Base-by-base conservation (phyloP, 64 coral and sea anemone genomes). In the Trachythela sp. region DNA sequence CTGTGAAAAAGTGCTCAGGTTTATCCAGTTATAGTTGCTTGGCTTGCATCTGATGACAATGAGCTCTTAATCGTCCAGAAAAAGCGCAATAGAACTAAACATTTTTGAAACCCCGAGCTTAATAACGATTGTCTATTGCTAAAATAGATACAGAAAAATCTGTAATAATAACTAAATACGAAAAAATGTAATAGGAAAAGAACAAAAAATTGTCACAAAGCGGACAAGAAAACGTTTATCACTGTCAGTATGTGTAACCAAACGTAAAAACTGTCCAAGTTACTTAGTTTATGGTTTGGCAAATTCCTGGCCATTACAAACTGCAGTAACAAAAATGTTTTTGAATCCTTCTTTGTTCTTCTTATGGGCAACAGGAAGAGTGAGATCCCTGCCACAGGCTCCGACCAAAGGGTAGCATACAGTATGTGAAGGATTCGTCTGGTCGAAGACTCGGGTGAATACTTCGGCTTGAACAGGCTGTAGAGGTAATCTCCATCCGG, bases 321-420 rank as follows among this genome's bases (percentile, higher is more conserved):
- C 24, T 72, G 68, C 68, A 35, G 33, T 35, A 35, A 72, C 68
- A 35, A 72, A 72, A 27, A n/a, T 27, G 33, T 72, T 35, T 35
- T 72, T 72, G 29, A 72, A 72, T 72, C 11, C 33, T 31, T 72
- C 68, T 31, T 31, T 10, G 24, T 26, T 26, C 24, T 35, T 72
- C 68, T 24, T 72, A 72, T 72, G 68, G 14, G 68, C 68, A 72
- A 70, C 64, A n/a, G 64, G n/a, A n/a, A n/a, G n/a, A n/a, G n/a
- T n/a, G n/a, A n/a, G n/a, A n/a, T n/a, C n/a, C n/a, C n/a, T n/a
- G 64, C 68, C 68, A 72, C 68, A 72, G 13, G 68, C 68, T 72
- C 68, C 68, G 17, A 72, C 68, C 33, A 72, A 72, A 0, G 68
- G 68, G 68, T 31, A 72, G 33, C 68, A 72, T 26, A 1, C 33